Base-by-base conservation (phyloP, 2,797 vertebrate species). In the Crax fasciolata region DNA sequence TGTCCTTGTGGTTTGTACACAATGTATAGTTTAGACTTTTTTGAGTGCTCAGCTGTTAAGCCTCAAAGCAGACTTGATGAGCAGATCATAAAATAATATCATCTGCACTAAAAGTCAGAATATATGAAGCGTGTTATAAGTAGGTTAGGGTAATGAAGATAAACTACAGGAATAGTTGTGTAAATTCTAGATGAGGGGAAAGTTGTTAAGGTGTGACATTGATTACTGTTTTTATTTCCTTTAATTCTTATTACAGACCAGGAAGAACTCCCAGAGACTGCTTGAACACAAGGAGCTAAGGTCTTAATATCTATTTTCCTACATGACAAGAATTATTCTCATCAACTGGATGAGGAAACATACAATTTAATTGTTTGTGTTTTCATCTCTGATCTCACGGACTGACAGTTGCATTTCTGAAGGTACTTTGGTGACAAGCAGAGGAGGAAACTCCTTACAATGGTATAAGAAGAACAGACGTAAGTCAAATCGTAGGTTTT, bases 111-210 rank as follows among this genome's bases (percentile, higher is more conserved):
- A 67, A 94, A 84, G 24, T 72, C 41, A 89, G 94, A 78, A 83
- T 68, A 66, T 52, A 76, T 65, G 78, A 82, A 78, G 28, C 1
- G 0, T 78, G 39, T 65, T 84, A n/a, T 77, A 87, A 57, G 41
- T n/a, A 90, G 32, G 43, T 67, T 91, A 66, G 70, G 79, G 25
- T 62, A 86, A 85, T 38, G 63, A 93, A 71, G 77, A 77, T 46
- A 52, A 78, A 88, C 91, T 70, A 51, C 11, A 68, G 39, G 27
- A 94, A 46, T 38, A 48, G 28, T 67, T 79, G 18, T 61, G 38
- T 57, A 70, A 83, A 94, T 89, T 94, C 30, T 48, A 44, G 35
- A 39, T 38, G 44, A 73, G 20, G 19, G 5, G 23, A 12, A 65
- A 51, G 28, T 35, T 63, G 41, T 59, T 82, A 68, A 74, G 25